Percentiles rank a stretch among this genome's conserved stretches.
These are phyloP conservation scores for Tupiocoris notatus DNA, from an alignment of 2,888 invertebrate species.

Conservation along the genomic window DNA sequence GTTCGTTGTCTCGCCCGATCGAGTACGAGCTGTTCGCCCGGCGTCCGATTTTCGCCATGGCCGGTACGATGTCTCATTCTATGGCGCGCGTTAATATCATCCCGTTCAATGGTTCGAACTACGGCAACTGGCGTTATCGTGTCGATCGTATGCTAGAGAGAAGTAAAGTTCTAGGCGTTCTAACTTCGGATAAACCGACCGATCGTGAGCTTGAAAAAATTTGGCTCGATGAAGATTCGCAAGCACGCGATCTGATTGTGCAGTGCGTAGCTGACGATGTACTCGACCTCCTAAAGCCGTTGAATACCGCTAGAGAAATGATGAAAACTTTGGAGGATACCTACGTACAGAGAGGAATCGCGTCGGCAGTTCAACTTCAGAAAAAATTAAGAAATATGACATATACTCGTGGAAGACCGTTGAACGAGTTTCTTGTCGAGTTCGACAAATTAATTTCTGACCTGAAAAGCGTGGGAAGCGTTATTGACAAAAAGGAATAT, in stretches of 20 bases:
- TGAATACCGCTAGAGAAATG: conserved; percentile 11
- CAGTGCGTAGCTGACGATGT: neutral
- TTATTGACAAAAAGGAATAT: conserved; percentile 1
- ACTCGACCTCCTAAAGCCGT: neutral
- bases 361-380: neutral
- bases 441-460: neutral
- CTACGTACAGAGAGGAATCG: neutral
- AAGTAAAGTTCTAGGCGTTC: neutral
- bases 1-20: neutral
- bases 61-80: neutral
- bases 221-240: conserved; percentile 2
- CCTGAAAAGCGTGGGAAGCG: neutral
- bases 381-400: neutral
- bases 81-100: neutral
- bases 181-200: neutral
- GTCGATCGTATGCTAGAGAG: neutral
- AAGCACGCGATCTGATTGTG: neutral
- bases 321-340: neutral
- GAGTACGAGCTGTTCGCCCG: neutral
- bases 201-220: neutral
- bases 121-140: neutral
- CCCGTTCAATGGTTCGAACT: neutral
- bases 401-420: neutral
- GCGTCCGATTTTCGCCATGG: neutral
- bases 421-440: conserved; percentile 8